These are phyloP conservation scores for Eubasilissa splendida DNA, from an alignment of 2,888 invertebrate genomes.

Conservation along the genomic window DNA sequence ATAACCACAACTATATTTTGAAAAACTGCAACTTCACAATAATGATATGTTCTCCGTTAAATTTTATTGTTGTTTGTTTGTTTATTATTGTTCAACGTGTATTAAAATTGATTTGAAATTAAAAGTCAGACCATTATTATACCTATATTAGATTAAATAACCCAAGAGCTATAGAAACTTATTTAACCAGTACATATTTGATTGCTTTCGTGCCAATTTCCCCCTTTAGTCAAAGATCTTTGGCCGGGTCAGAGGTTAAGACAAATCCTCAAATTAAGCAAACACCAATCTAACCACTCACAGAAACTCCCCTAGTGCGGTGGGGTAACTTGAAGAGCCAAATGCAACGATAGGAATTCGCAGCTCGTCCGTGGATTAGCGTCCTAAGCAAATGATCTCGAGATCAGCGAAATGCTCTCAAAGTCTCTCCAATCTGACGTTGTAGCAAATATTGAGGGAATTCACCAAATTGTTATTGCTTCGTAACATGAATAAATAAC, in stretches of 20 bases:
- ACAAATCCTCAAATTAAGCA: slow-evolving; percentile 42
- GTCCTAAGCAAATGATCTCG: slow-evolving; percentile 50
- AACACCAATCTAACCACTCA: slow-evolving; percentile 21
- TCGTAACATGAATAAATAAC: too few relatives aligned
- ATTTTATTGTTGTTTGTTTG: too few relatives aligned
- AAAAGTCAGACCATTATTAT: too few relatives aligned
- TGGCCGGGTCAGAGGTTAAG: slow-evolving; percentile 26
- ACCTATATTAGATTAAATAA: too few relatives aligned
- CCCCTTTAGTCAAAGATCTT: background rate
- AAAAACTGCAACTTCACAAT: too few relatives aligned
- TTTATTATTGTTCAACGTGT: too few relatives aligned
- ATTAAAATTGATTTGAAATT: too few relatives aligned
- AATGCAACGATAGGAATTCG: slow-evolving; percentile 42
- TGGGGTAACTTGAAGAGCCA: slow-evolving; percentile 9
- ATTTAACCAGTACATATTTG: background rate
- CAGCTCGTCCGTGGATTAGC: slow-evolving; percentile 45
- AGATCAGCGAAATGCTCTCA: slow-evolving; percentile 1
- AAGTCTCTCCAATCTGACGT: background rate
- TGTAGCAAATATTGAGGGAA: slow-evolving; percentile 1
- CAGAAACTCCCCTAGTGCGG: background rate
- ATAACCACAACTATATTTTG: too few relatives aligned
- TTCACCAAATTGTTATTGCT: background rate
- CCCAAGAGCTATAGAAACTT: too few relatives aligned
- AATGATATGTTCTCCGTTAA: too few relatives aligned
- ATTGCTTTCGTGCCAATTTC: background rate